Evolutionary conservation across 2,888 invertebrate species (phyloP), one percentile per base, ranked within the genome.

Genomic region (Tribolium freemani): DNA sequence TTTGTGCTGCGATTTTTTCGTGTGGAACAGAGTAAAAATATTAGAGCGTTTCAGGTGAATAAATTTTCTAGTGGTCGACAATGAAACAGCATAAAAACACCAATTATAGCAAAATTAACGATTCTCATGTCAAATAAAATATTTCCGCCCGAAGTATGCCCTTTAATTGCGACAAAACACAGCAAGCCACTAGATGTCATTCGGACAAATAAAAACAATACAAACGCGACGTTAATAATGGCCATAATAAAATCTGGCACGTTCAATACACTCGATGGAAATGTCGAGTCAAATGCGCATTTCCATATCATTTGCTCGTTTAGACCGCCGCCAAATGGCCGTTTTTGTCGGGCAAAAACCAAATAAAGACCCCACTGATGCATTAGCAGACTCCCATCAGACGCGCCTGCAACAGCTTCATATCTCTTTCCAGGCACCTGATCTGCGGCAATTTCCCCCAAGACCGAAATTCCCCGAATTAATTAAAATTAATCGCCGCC

Each of bases 301-400:
- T 84, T 83, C 82, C 81, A 81, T 81, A 83, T 83, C 82, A 83
- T 83, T 83, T 81, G 78, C 80, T 83, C 84, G 82, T 84, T 84
- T 81, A 73, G 81, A 77, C 11, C 74, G 77, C 76, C 78, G 74
- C 77, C 77, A 77, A 82, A 82, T 80, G 80, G 76, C 76, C 79
- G 78, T 81, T 83, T 82, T 80, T 75, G 68, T 60, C 54, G 48
- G 46, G 63, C 69, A 53, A 73, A 74, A 73, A 71, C 69, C 76
- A 77, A 77, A 77, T 77, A 77, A 76, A 77, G 74, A 72, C 73
- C 68, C 74, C 73, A n/a, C 53, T 26, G 53, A 48, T 67, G 71
- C 70, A 73, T 73, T 67, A 71, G 70, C 51, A 56, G 38, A 26
- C 26, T 1, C 26, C 53, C 66, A 67, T 60, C 66, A 67, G 60